Conservation (phyloP, 1,140 invertebrate species). For the Drosophila virilis region DNA sequence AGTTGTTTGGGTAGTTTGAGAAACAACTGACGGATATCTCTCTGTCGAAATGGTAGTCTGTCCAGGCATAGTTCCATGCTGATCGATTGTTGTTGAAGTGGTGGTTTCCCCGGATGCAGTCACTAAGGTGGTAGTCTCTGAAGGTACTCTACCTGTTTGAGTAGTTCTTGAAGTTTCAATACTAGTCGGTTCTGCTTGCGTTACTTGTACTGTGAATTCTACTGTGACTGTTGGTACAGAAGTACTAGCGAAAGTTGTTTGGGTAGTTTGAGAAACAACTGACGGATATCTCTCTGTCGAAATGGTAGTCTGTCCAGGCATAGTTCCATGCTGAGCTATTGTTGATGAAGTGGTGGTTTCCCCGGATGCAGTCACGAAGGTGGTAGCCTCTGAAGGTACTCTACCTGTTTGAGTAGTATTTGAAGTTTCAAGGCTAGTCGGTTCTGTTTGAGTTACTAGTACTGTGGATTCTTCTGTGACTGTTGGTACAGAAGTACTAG, state of each 20-base stretch:
- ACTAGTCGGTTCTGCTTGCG: not conserved
- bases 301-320: too few relatives aligned
- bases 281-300: too few relatives aligned
- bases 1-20: too few relatives aligned
- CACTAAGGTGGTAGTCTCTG: not conserved
- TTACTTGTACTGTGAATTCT: not conserved
- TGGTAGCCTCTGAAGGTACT: too few relatives aligned
- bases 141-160: not conserved
- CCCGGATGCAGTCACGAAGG: too few relatives aligned
- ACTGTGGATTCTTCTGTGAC: too few relatives aligned
- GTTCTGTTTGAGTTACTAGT: too few relatives aligned
- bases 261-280: too few relatives aligned
- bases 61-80: not conserved
- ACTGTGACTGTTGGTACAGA: not conserved
- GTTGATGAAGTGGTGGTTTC: too few relatives aligned
- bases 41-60: not conserved
- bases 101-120: not conserved
- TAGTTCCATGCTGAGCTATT: not conserved
- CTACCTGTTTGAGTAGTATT: too few relatives aligned
- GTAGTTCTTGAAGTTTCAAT: not conserved
- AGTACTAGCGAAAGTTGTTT: not conserved
- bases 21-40: not conserved
- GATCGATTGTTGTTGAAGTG: not conserved
- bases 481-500: too few relatives aligned
- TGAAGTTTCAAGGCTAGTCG: too few relatives aligned